Base-by-base conservation (phyloP, 1,140 invertebrate genomes). In the Cyclina sinensis region DNA sequence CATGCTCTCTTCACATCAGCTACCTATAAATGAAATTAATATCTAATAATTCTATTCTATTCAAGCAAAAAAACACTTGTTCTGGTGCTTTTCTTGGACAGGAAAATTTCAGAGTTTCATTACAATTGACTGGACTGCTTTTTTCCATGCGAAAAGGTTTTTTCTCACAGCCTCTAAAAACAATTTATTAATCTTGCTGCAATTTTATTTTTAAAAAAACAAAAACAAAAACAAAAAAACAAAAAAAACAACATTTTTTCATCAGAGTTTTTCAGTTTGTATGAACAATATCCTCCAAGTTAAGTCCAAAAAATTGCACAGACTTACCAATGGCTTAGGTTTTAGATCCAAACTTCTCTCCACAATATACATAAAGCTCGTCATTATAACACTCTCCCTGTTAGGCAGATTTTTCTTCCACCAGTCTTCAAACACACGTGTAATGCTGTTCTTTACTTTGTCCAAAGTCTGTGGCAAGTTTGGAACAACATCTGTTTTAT, bases 251-350 rank as follows among this genome's bases (percentile, higher is more conserved):
- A n/a, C n/a, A n/a, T n/a, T n/a, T n/a, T n/a, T n/a, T n/a, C n/a
- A n/a, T n/a, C n/a, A n/a, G n/a, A n/a, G n/a, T n/a, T n/a, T n/a
- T n/a, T n/a, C n/a, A n/a, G n/a, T n/a, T n/a, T n/a, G n/a, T n/a
- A n/a, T n/a, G n/a, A n/a, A n/a, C n/a, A n/a, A n/a, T n/a, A n/a
- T n/a, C n/a, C n/a, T n/a, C n/a, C n/a, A n/a, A n/a, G n/a, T n/a
- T n/a, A n/a, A n/a, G n/a, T n/a, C n/a, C n/a, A n/a, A n/a, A n/a
- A n/a, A n/a, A n/a, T n/a, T n/a, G n/a, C n/a, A n/a, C n/a, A n/a
- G n/a, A n/a, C n/a, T n/a, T 78, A 86, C 84, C 27, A 86, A n/a
- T 74, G 84, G 84, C 30, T 74, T 76, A 16, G 84, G 84, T 51
- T 62, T 46, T 7, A 86, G 30, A n/a, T 86, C 84, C 32, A 78